Base-by-base conservation (phyloP, 2,113 vertebrate species). In the Meles meles region DNA sequence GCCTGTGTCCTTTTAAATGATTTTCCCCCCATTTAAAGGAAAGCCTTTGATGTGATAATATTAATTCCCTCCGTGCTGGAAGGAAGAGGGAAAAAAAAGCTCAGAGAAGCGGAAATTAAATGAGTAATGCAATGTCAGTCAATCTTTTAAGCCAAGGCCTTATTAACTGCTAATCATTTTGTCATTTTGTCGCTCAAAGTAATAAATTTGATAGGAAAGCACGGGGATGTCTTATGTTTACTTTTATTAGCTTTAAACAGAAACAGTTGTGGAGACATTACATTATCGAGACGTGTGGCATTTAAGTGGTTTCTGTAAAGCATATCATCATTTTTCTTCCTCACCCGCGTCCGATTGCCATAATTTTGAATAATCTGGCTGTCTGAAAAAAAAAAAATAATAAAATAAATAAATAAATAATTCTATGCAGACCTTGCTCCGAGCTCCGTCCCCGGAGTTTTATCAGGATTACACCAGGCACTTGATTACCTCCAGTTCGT, bases 111-210 rank as follows among this genome's bases (percentile, higher is more conserved):
- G 99, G 99, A 99, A 99, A 99, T 99, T 99, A 99, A 99, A 99
- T 99, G 99, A 99, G 99, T 99, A 99, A 99, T 99, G 99, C 98
- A 97, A 98, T 99, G 99, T 99, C 99, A 99, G 99, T 99, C 99
- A 99, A 99, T 99, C 99, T 99, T 98, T 98, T 98, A 99, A 99
- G 99, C 99, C 98, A 98, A 98, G 98, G 97, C 98, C 99, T 99
- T 99, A 99, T 99, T 99, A 99, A 99, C 99, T 99, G 99, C 99
- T 99, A 99, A 99, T 99, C 99, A 99, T 99, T 99, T 99, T 99
- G 99, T 99, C 98, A 99, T 99, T 99, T 99, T 99, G 99, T 99
- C 98, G 97, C 98, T 99, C 99, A 99, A 98, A 99, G 98, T 99
- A 99, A 99, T 99, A 98, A 99, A 99, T 99, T 98, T 98, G 98